Percentiles rank a stretch among this genome's conserved stretches.
These are phyloP conservation scores for Hippoglossus stenolepis DNA, from an alignment of 2,113 vertebrate species.

Conservation along the genomic window DNA sequence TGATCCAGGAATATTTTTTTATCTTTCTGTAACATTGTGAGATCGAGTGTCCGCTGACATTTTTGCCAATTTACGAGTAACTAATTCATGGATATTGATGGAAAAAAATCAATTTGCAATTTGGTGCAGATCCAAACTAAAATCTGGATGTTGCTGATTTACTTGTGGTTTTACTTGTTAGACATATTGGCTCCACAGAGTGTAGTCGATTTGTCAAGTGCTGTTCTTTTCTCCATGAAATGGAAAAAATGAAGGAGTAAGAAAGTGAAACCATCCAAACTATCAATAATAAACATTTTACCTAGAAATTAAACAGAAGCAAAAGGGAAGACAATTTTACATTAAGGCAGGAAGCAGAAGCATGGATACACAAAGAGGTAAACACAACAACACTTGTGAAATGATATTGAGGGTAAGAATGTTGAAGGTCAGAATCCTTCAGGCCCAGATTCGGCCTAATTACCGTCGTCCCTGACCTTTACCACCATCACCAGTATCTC, in stretches of 20 bases:
- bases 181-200: too few species aligned
- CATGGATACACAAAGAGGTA: neutral
- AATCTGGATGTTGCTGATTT: too few species aligned
- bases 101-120: too few species aligned
- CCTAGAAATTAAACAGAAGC: neutral
- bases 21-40: too few species aligned
- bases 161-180: too few species aligned
- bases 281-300: neutral
- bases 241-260: neutral
- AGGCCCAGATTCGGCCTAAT: slow-evolving; percentile 16
- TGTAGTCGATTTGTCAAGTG: too few species aligned
- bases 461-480: slow-evolving; percentile 16
- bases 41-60: too few species aligned
- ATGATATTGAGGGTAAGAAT: neutral
- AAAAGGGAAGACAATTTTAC: too few species aligned
- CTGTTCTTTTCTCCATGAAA: neutral
- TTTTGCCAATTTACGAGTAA: too few species aligned
- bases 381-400: neutral
- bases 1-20: too few species aligned
- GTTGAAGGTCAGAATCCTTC: neutral
- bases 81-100: too few species aligned
- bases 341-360: neutral
- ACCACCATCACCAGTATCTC: slow-evolving; percentile 14
- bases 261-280: neutral
- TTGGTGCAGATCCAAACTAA: too few species aligned